A percentile compares a stretch with the other conserved stretches of the same genome.
These are phyloP conservation scores for Pogonocichla stellata DNA, from an alignment of 2,113 vertebrate genomes.

Conservation along the genomic window DNA sequence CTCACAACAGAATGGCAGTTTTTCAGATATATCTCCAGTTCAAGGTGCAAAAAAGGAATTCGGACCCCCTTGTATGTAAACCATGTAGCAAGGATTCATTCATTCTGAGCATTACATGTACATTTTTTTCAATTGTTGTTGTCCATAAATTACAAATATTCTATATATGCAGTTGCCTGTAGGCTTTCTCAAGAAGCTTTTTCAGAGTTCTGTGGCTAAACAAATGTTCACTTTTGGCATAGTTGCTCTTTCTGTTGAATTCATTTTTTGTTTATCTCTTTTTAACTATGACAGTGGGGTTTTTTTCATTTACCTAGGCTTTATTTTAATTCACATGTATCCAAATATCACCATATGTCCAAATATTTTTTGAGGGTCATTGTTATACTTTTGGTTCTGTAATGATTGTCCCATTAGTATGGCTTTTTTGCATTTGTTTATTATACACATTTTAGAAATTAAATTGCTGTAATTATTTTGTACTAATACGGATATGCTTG, in stretches of 20 bases:
- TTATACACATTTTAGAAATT: conserved; percentile 39
- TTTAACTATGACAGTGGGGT: background rate
- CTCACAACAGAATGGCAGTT: conserved; percentile 91
- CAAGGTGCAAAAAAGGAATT: conserved; percentile 83
- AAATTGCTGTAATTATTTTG: conserved; percentile 6
- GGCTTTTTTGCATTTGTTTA: background rate
- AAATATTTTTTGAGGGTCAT: conserved; percentile 25
- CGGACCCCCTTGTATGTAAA: conserved; percentile 82
- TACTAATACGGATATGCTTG: conserved; percentile 46
- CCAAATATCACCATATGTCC: background rate
- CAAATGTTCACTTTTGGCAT: background rate
- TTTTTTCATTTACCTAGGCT: background rate
- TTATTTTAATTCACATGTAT: conserved; percentile 45
- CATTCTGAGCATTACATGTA: conserved; percentile 67
- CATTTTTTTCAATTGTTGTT: conserved; percentile 67
- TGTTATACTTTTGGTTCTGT: background rate
- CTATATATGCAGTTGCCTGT: background rate
- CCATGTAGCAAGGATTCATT: conserved; percentile 72
- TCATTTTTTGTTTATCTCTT: conserved; percentile 5
- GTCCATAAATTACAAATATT: conserved; percentile 34
- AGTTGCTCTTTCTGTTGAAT: background rate
- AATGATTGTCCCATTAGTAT: conserved; percentile 42
- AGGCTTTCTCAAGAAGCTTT: background rate
- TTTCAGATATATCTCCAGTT: conserved; percentile 88
- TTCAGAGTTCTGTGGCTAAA: background rate